Percentiles rank a stretch among this genome's conserved stretches.
Conservation (phyloP, 2,888 invertebrate genomes). For the Heliconius aoede region DNA sequence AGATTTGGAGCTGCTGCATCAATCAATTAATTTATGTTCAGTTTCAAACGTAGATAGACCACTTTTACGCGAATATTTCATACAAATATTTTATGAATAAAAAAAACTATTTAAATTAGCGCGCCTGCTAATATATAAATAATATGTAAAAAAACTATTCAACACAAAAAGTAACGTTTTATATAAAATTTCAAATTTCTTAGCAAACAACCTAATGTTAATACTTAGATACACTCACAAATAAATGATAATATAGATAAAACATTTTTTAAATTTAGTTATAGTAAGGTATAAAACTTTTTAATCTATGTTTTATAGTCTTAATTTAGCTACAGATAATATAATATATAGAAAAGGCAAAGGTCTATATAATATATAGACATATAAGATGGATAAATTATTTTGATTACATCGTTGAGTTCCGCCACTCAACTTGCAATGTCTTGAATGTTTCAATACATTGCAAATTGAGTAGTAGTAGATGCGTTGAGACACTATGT, state of each 20-base stretch:
- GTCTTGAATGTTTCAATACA: too few species aligned
- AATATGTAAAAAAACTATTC: too few species aligned
- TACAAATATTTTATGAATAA: neutral
- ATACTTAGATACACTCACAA: constrained; percentile 2
- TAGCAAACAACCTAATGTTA: neutral
- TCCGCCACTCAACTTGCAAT: too few species aligned
- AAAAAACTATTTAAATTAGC: too few species aligned
- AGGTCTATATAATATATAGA: neutral
- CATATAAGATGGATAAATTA: neutral
- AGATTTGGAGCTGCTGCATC: too few species aligned
- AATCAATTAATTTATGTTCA: too few species aligned
- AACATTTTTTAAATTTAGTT: neutral
- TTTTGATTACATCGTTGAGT: neutral
- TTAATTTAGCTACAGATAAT: constrained; percentile 11
- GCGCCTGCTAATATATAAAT: neutral
- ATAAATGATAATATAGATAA: neutral
- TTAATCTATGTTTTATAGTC: constrained; percentile 24
- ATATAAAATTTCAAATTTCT: neutral
- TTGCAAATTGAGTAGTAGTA: too few species aligned
- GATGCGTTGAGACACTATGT: too few species aligned
- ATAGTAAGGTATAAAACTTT: constrained; percentile 33
- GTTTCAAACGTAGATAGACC: neutral
- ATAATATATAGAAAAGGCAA: constrained; percentile 1
- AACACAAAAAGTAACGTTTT: too few species aligned
- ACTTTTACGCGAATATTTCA: neutral